phyloP scores from a whole-genome alignment of 53 echinoderm and acorn worm species.

The Mesocentrotus franciscanus region DNA sequence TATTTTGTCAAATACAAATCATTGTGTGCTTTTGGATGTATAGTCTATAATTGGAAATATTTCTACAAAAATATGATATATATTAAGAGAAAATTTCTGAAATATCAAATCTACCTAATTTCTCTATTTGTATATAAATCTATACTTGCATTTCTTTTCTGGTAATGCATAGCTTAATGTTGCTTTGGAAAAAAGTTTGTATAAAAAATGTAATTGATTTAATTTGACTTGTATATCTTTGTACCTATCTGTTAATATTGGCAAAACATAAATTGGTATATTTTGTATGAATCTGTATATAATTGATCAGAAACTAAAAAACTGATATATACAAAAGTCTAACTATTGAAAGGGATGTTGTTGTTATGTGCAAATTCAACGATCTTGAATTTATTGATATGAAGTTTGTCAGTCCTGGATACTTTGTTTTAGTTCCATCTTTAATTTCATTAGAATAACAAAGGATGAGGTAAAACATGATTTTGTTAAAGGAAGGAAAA shows the following conservation, averaged over 20 bases:
- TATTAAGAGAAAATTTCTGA: slow-evolving; percentile 24
- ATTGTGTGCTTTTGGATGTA: slow-evolving; percentile 45
- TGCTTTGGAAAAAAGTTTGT: background rate
- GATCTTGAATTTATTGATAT: background rate
- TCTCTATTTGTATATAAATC: slow-evolving; percentile 4
- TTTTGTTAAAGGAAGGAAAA: background rate
- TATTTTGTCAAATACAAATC: slow-evolving; percentile 32
- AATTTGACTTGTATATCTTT: slow-evolving; percentile 19
- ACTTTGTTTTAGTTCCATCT: too few relatives aligned
- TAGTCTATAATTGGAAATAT: slow-evolving; percentile 19
- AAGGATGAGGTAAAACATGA: background rate
- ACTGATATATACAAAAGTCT: background rate
- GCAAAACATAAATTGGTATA: slow-evolving; percentile 27
- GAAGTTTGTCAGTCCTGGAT: background rate
- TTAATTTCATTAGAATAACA: background rate
- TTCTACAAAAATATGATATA: slow-evolving; percentile 1
- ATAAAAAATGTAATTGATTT: slow-evolving; percentile 20
- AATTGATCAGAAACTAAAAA: slow-evolving; percentile 34
- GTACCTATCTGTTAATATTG: slow-evolving; percentile 1
- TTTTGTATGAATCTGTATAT: slow-evolving; percentile 60
- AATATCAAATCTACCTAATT: slow-evolving; percentile 47
- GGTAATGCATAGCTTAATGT: background rate
- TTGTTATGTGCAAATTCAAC: background rate
- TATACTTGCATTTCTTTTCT: background rate
- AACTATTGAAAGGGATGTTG: background rate